Evolutionary conservation across 2,113 vertebrate genomes (phyloP), one percentile per base, ranked within the genome.

Genomic region (Aegotheles bennettii): DNA sequence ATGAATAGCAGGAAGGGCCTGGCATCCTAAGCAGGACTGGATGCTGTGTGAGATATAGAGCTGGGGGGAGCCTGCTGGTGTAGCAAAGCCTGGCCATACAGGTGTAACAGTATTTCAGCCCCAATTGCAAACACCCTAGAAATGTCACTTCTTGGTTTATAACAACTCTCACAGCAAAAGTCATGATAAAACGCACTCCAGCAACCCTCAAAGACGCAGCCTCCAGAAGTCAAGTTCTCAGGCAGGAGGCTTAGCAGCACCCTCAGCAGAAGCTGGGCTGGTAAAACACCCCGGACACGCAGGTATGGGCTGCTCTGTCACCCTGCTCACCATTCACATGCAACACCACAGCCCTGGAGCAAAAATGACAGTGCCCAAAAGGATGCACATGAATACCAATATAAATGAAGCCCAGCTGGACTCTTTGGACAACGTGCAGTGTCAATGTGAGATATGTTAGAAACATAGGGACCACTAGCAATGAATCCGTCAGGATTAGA

Each of bases 251-350:
- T 70, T 31, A 60, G 73, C 26, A 25, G 67, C 15, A 42, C 15
- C 35, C 20, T 9, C 59, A 16, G n/a, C 6, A 43, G 48, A 56
- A 61, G 42, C 6, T 10, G 50, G 63, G 51, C 35, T 68, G 35
- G 11, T 17, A 18, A 28, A 71, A 11, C 25, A 2, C 36, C 36
- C 29, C 1, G 47, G 43, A 11, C 11, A 7, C 4, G 3, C 13
- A 25, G 0, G 0, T 4, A 4, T 2, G n/a, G 24, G 17, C 17
- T 31, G 36, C 45, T 63, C 19, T 1, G 3, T 11, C 42, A 3
- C 47, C 60, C 47, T 29, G 70, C 69, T 81, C 25, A 1, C 26
- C 48, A 26, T 28, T 6, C 1, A 3, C 74, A 7, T 3, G 4
- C 68, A 8, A 13, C 26, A 1, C 33, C 13, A 2, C 60, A 78